Conservation (phyloP, 1,140 invertebrate species). For the Lepidurus apus region DNA sequence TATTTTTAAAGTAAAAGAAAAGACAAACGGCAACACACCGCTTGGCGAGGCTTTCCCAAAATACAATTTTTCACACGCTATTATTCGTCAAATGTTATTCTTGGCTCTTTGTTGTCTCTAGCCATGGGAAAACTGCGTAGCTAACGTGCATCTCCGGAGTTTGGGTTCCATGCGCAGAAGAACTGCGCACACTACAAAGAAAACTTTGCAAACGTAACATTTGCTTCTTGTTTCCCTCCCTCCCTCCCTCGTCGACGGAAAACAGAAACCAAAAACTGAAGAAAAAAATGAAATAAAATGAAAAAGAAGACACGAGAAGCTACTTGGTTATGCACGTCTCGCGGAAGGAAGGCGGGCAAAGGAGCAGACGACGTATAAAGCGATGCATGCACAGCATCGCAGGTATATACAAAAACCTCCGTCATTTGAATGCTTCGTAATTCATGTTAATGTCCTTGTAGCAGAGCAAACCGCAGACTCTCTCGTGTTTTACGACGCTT, state of each 20-base stretch:
- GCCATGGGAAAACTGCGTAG: neutral
- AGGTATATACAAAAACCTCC: neutral
- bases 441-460: conserved; percentile 16
- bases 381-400: neutral
- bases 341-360: conserved; percentile 7
- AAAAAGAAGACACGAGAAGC: conserved; percentile 1
- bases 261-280: no score
- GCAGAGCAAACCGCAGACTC: conserved; percentile 20
- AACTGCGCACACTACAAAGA: neutral
- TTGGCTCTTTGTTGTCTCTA: neutral
- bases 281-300: conserved; percentile 20
- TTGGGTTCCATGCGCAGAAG: no score
- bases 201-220: neutral
- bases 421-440: neutral
- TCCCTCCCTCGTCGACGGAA: neutral
- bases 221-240: neutral
- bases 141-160: conserved; percentile 21
- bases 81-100: neutral
- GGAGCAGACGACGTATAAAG: neutral
- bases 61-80: neutral
- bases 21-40: neutral
- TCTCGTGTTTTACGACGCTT: conserved; percentile 6
- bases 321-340: conserved; percentile 10
- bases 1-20: neutral
- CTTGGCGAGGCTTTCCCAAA: neutral